phyloP scores from a whole-genome alignment of 2,113 vertebrate genomes.

The Amphilophus citrinellus region DNA sequence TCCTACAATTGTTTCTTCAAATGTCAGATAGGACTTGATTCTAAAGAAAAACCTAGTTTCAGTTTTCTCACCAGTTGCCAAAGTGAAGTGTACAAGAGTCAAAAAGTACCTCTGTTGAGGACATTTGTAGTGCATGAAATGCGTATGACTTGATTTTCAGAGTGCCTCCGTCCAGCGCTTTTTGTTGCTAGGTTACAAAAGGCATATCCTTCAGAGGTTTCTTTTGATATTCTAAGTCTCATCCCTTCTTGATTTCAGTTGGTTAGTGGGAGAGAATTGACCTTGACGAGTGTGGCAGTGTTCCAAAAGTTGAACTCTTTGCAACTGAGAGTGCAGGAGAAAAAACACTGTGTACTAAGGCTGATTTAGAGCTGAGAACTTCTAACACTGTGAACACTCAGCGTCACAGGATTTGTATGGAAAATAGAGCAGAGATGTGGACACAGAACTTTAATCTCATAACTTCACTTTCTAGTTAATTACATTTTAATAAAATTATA shows the following conservation, averaged over 20 bases:
- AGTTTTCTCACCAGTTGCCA: not conserved
- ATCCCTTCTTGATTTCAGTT: not conserved
- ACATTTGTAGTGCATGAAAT: not conserved
- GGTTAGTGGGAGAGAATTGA: not conserved
- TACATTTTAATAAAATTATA: not conserved
- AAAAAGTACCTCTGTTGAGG: not conserved
- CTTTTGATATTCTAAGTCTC: not conserved
- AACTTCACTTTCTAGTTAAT: not conserved
- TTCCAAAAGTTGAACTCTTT: not conserved
- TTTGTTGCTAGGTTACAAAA: conserved; percentile 4
- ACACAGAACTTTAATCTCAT: not conserved
- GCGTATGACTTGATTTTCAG: no score
- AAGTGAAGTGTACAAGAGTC: not conserved
- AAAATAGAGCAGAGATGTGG: not conserved
- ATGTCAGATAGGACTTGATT: no score
- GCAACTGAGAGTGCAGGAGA: not conserved
- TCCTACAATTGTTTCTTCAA: no score
- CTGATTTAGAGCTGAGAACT: not conserved
- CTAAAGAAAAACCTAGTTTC: not conserved
- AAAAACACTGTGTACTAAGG: not conserved
- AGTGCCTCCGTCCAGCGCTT: not conserved
- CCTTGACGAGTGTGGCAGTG: not conserved
- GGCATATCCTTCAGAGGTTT: not conserved
- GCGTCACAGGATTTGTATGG: not conserved
- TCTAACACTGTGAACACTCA: not conserved